phyloP scores from a whole-genome alignment of 2,888 invertebrate species.

The Euplagia quadripunctaria region DNA sequence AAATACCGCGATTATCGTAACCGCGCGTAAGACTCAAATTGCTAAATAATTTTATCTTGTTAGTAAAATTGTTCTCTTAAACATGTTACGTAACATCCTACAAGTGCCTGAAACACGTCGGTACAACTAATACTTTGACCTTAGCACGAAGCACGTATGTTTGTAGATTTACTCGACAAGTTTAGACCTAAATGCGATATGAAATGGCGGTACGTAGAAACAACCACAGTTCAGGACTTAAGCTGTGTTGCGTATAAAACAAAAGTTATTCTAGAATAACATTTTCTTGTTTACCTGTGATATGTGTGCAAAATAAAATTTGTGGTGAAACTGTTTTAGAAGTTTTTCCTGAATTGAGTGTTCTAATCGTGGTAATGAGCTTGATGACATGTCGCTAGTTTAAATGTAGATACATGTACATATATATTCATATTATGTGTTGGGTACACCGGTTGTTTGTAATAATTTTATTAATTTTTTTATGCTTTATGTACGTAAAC shows the following conservation, averaged over 20 bases:
- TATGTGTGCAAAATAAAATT: not conserved
- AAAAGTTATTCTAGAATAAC: conserved; percentile 26
- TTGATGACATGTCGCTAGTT: not conserved
- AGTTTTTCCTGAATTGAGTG: not conserved
- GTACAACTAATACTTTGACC: conserved; percentile 47
- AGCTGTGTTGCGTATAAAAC: conserved; percentile 32
- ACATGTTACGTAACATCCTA: conserved; percentile 5
- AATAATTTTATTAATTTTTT: too few relatives aligned
- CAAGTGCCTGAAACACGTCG: conserved; percentile 7
- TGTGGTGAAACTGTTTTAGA: not conserved
- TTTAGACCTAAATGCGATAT: conserved; percentile 46
- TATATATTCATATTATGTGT: too few relatives aligned
- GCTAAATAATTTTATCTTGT: not conserved
- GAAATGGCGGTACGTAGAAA: conserved; percentile 29
- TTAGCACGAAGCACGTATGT: conserved; percentile 49
- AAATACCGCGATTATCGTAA: too few relatives aligned
- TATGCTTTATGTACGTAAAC: too few relatives aligned
- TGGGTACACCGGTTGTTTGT: too few relatives aligned
- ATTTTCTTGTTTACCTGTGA: conserved; percentile 1
- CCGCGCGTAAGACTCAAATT: not conserved
- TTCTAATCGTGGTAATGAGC: not conserved
- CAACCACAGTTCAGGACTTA: conserved; percentile 11
- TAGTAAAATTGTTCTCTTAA: not conserved
- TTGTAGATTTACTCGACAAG: conserved; percentile 48
- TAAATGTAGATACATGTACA: not conserved